Conservation (phyloP, 2,888 invertebrate species). For the Byasa hedistus region DNA sequence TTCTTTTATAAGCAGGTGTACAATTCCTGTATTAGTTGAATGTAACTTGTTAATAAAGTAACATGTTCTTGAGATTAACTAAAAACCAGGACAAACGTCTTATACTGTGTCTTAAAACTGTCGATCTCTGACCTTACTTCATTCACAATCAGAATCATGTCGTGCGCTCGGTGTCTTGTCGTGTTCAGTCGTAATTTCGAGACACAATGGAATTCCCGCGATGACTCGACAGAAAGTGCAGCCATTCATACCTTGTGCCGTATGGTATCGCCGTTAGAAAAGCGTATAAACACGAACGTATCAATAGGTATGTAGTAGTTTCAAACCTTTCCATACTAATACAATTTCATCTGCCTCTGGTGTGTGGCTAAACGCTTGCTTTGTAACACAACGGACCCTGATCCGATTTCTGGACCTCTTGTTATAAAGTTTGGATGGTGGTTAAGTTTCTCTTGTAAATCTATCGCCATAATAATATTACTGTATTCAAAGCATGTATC, state of each 20-base stretch:
- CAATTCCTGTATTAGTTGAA: slow-evolving; percentile 4
- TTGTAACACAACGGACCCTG: too few relatives aligned
- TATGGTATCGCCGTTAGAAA: slow-evolving; percentile 33
- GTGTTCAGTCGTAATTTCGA: slow-evolving; percentile 64
- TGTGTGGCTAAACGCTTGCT: too few relatives aligned
- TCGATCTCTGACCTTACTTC: slow-evolving; percentile 75
- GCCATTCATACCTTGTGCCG: slow-evolving; percentile 66
- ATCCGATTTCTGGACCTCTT: too few relatives aligned
- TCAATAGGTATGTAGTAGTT: background rate
- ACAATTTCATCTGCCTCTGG: background rate
- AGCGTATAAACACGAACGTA: background rate
- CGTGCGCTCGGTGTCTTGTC: slow-evolving; percentile 55
- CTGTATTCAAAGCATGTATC: too few relatives aligned
- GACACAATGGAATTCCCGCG: slow-evolving; percentile 75
- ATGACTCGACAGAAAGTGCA: slow-evolving; percentile 66
- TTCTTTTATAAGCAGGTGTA: slow-evolving; percentile 8
- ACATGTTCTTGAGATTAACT: slow-evolving; percentile 8
- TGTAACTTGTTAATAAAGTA: slow-evolving; percentile 14
- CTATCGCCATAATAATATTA: too few relatives aligned
- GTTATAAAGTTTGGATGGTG: too few relatives aligned
- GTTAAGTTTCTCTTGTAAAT: too few relatives aligned
- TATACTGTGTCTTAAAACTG: slow-evolving; percentile 50
- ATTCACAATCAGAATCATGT: slow-evolving; percentile 76
- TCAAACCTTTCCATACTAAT: background rate
- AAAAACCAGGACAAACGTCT: slow-evolving; percentile 44